Evolutionary conservation across 1,140 invertebrate genomes (phyloP).

Genomic region (Philotrypesis tridentata): DNA sequence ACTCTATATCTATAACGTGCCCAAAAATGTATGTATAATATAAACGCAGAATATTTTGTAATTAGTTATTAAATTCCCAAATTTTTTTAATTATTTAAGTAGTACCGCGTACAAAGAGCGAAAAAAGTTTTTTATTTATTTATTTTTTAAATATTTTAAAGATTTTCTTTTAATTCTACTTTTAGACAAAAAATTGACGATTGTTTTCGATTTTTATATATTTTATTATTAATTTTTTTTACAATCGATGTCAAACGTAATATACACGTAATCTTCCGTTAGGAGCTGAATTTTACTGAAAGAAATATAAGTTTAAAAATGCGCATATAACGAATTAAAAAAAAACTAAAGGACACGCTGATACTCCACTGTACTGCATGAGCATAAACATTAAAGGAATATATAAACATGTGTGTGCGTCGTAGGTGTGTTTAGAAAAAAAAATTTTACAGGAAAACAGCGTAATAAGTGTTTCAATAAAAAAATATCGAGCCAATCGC

Average conservation of each 20-base stretch:
- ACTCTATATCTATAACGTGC: neutral
- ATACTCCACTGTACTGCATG: constrained; percentile 59
- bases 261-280: neutral
- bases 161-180: too few species aligned
- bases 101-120: neutral
- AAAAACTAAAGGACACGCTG: constrained; percentile 49
- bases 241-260: neutral
- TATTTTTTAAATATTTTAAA: too few species aligned
- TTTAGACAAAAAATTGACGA: constrained; percentile 16
- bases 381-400: constrained; percentile 60
- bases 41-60: neutral
- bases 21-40: neutral
- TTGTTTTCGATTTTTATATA: constrained; percentile 38
- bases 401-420: constrained; percentile 65
- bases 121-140: constrained; percentile 18
- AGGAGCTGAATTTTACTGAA: neutral
- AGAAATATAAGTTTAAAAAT: constrained; percentile 39
- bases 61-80: neutral
- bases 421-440: constrained; percentile 60
- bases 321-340: constrained; percentile 45
- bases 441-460: constrained; percentile 53
- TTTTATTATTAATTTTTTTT: constrained; percentile 13
- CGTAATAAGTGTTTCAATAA: constrained; percentile 55
- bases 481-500: neutral
- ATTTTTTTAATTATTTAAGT: neutral